These are phyloP conservation scores for Apamea crenata DNA, from an alignment of 2,888 invertebrate genomes.

Conservation along the genomic window DNA sequence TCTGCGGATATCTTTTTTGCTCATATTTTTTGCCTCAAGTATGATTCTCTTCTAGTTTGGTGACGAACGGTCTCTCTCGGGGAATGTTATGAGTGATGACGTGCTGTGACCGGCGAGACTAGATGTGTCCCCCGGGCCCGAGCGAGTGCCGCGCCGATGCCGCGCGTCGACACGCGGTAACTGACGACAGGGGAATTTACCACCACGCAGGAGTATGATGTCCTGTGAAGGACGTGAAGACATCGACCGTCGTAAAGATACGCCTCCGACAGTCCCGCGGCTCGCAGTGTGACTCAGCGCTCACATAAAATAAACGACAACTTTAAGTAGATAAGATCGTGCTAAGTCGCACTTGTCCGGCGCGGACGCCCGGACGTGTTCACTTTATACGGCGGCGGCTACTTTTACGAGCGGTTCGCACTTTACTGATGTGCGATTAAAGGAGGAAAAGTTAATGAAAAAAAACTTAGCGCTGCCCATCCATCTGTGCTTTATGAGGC, in stretches of 20 bases:
- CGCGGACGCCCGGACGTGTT: conserved; percentile 59
- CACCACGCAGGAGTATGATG: conserved; percentile 63
- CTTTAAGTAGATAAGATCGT: conserved; percentile 74
- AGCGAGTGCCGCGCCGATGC: not conserved
- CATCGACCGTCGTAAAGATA: conserved; percentile 75
- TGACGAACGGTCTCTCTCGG: conserved; percentile 31
- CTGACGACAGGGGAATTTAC: conserved; percentile 37
- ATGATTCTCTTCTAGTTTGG: not conserved
- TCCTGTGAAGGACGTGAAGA: conserved; percentile 69
- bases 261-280: conserved; percentile 58
- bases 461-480: conserved; percentile 53
- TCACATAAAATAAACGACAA: conserved; percentile 74
- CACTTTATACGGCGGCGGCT: conserved; percentile 67
- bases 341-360: conserved; percentile 73
- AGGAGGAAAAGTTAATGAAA: conserved; percentile 59
- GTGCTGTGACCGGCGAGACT: conserved; percentile 10
- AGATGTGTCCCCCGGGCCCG: conserved; percentile 24
- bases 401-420: conserved; percentile 71
- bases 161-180: conserved; percentile 5
- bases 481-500: conserved; percentile 18
- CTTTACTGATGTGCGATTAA: conserved; percentile 62
- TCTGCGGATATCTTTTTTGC: not conserved
- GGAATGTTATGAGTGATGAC: conserved; percentile 44
- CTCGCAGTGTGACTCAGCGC: conserved; percentile 26
- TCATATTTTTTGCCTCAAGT: conserved; percentile 2